Evolutionary conservation across 2,797 vertebrate species (phyloP).

Genomic region (Peromyscus eremicus): DNA sequence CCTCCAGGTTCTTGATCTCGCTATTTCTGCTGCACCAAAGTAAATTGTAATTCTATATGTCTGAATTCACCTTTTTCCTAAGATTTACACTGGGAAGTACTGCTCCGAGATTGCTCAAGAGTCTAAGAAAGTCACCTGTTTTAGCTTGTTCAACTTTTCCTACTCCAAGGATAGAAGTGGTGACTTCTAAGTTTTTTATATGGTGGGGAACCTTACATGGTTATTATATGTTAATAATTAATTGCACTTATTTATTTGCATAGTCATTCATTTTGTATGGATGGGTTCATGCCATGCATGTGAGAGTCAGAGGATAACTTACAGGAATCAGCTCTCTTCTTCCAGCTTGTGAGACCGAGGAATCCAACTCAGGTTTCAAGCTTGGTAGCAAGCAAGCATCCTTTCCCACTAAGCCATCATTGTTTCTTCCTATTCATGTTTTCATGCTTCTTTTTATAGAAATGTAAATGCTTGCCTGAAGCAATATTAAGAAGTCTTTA

Average conservation of each 20-base stretch:
- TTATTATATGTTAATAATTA: not conserved
- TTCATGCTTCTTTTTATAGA: conserved; percentile 43
- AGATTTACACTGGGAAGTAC: not conserved
- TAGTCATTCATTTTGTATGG: not conserved
- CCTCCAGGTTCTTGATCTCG: not conserved
- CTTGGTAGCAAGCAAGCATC: not conserved
- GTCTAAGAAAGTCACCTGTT: not conserved
- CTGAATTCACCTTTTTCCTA: not conserved
- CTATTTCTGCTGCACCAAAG: not conserved
- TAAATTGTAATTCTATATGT: not conserved
- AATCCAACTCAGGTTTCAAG: not conserved
- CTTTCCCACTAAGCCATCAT: not conserved
- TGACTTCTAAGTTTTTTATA: not conserved
- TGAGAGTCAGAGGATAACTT: not conserved
- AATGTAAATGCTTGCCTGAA: not conserved
- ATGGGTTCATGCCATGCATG: too few relatives aligned
- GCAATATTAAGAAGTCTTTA: not conserved
- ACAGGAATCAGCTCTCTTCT: not conserved
- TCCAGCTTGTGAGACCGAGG: too few relatives aligned
- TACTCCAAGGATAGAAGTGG: not conserved
- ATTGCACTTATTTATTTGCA: not conserved
- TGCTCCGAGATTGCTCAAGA: not conserved
- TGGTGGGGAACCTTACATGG: not conserved
- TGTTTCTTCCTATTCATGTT: not conserved
- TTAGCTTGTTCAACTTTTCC: not conserved